Conservation (phyloP, 2,797 vertebrate genomes). For the Balearica regulorum region DNA sequence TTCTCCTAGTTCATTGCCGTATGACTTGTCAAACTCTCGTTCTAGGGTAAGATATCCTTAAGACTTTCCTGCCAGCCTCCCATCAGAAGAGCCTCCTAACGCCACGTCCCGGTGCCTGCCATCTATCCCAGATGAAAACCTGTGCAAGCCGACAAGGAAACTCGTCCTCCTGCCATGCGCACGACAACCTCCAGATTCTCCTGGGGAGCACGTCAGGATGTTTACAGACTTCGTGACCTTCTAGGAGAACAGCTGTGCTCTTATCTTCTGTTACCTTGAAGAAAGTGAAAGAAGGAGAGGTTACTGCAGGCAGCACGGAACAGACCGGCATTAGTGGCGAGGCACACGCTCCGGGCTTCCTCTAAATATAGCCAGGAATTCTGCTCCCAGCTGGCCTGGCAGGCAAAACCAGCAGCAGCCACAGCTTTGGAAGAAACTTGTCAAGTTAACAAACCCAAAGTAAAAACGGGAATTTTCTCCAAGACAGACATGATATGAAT, state of each 20-base stretch:
- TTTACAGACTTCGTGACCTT: constrained; percentile 72
- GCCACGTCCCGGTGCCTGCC: constrained; percentile 62
- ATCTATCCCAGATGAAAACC: constrained; percentile 64
- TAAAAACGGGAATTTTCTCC: not conserved
- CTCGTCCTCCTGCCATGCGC: constrained; percentile 71
- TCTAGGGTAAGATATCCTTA: constrained; percentile 40
- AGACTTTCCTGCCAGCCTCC: constrained; percentile 66
- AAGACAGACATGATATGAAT: rapidly evolving
- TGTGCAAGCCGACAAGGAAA: constrained; percentile 33
- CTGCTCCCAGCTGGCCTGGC: not conserved
- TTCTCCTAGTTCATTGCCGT: constrained; percentile 74
- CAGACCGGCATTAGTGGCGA: rapidly evolving
- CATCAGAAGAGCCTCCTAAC: constrained; percentile 65
- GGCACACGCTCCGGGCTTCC: not conserved
- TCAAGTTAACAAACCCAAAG: not conserved
- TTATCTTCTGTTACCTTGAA: constrained; percentile 77
- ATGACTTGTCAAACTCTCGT: constrained; percentile 2
- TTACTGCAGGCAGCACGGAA: constrained; percentile 8
- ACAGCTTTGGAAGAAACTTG: not conserved
- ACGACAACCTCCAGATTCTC: constrained; percentile 72
- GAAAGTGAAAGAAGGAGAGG: constrained; percentile 49
- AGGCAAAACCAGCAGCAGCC: not conserved
- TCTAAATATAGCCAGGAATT: constrained; percentile 24
- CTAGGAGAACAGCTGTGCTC: constrained; percentile 76
- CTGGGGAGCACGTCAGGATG: constrained; percentile 69